Conservation (phyloP, 1,140 invertebrate species). For the Drosophila sp. region DNA sequence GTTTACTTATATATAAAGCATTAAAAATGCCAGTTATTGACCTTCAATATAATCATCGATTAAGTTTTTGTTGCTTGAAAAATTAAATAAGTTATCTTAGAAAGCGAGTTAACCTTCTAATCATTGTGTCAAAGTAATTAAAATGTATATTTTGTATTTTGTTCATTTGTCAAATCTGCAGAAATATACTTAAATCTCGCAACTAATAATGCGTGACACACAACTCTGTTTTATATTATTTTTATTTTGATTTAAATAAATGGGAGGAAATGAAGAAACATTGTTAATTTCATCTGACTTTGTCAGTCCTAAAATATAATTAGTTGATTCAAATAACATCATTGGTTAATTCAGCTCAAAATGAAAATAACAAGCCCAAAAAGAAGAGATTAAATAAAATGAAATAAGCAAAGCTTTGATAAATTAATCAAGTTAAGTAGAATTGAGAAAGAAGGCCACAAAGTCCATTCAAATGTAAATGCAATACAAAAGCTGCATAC, state of each 20-base stretch:
- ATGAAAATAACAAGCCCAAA: constrained; percentile 41
- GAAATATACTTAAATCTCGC: too few relatives aligned
- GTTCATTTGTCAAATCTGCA: too few relatives aligned
- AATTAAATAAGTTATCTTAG: too few relatives aligned
- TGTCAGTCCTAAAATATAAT: constrained; percentile 1
- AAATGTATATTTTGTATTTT: too few relatives aligned
- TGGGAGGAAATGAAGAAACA: not conserved
- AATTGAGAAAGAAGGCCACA: constrained; percentile 30
- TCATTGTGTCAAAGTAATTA: too few relatives aligned
- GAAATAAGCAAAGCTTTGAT: constrained; percentile 60
- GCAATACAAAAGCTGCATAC: constrained; percentile 32
- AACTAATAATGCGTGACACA: too few relatives aligned
- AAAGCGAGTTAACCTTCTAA: too few relatives aligned
- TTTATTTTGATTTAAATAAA: not conserved
- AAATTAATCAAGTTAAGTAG: constrained; percentile 58
- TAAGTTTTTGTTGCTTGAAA: too few relatives aligned
- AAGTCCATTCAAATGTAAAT: constrained; percentile 33
- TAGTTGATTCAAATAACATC: not conserved
- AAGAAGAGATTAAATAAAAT: constrained; percentile 44
- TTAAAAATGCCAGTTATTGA: too few relatives aligned
- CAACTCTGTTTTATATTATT: not conserved
- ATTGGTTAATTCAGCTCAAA: constrained; percentile 1
- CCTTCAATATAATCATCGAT: too few relatives aligned
- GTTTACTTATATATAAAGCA: not conserved
- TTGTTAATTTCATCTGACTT: constrained; percentile 5